phyloP scores from a whole-genome alignment of 2,113 vertebrate species.

The Dipodomys spectabilis region DNA sequence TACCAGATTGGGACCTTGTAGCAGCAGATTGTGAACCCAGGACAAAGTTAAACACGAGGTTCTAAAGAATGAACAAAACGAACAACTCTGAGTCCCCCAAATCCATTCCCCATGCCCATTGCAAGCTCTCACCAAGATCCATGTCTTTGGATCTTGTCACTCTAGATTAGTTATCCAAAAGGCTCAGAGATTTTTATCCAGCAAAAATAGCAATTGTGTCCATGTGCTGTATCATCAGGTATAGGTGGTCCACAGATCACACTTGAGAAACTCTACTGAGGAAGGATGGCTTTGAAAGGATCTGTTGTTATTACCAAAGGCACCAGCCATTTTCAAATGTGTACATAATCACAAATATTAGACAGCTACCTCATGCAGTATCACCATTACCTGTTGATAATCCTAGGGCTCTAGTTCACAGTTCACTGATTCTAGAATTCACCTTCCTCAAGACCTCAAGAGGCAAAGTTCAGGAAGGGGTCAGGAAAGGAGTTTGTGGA shows the following conservation, averaged over 20 bases:
- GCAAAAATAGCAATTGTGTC: background rate
- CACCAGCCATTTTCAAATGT: background rate
- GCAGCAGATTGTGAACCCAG: background rate
- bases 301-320: background rate
- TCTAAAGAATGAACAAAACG: constrained; percentile 6
- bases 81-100: background rate
- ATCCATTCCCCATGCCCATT: background rate
- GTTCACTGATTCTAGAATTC: constrained; percentile 59
- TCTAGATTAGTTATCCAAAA: background rate
- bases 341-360: background rate
- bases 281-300: background rate
- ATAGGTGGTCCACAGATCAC: background rate
- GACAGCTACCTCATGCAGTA: background rate
- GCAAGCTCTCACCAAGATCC: background rate
- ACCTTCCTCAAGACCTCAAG: constrained; percentile 36
- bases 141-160: background rate
- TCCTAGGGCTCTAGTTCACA: background rate
- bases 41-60: background rate
- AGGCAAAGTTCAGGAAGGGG: constrained; percentile 51
- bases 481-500: constrained; percentile 41
- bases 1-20: background rate
- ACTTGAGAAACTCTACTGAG: background rate
- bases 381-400: background rate
- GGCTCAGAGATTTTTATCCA: background rate
- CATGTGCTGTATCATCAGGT: no score